A percentile compares a stretch with the other conserved stretches of the same genome.
phyloP scores from a whole-genome alignment of 2,888 invertebrate genomes.

The Drosophila phalerata region DNA sequence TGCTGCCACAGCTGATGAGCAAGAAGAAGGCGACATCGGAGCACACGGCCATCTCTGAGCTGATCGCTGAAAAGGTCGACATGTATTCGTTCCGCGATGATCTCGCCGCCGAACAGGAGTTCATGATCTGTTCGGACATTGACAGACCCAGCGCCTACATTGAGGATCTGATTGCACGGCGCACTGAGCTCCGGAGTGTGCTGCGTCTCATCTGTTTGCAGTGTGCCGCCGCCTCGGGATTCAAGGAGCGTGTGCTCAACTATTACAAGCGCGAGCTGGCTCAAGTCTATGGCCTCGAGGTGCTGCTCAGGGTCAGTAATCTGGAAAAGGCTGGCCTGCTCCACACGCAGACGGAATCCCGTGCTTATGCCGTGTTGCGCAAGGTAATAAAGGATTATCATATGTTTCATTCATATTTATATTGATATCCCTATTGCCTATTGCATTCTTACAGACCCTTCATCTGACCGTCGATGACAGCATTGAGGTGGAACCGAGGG shows the following conservation, averaged over 20 bases:
- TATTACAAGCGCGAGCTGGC: constrained; percentile 91
- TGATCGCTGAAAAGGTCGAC: constrained; percentile 94
- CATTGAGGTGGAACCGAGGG: constrained; percentile 92
- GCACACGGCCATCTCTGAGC: constrained; percentile 97
- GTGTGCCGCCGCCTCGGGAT: constrained; percentile 95
- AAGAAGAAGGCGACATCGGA: constrained; percentile 94
- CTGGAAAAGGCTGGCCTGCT: constrained; percentile 95
- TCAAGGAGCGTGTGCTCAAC: constrained; percentile 94
- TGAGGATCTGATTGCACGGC: constrained; percentile 95
- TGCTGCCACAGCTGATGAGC: constrained; percentile 94
- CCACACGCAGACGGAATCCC: constrained; percentile 89
- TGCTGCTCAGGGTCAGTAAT: constrained; percentile 92
- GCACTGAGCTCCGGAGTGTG: constrained; percentile 92
- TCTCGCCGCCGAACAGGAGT: constrained; percentile 95
- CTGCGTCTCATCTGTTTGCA: constrained; percentile 96
- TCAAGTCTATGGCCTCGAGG: constrained; percentile 95
- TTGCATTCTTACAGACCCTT: constrained; percentile 87
- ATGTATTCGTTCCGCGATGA: constrained; percentile 91
- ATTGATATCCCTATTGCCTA: too few relatives aligned
- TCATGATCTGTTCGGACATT: constrained; percentile 95
- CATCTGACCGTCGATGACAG: constrained; percentile 95
- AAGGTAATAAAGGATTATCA: constrained; percentile 86
- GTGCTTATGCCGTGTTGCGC: constrained; percentile 91
- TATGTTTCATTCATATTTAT: too few relatives aligned
- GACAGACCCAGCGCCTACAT: constrained; percentile 95